A percentile compares a stretch with the other conserved stretches of the same genome.
phyloP scores from a whole-genome alignment of 2,113 vertebrate species.

The Callorhinus ursinus region DNA sequence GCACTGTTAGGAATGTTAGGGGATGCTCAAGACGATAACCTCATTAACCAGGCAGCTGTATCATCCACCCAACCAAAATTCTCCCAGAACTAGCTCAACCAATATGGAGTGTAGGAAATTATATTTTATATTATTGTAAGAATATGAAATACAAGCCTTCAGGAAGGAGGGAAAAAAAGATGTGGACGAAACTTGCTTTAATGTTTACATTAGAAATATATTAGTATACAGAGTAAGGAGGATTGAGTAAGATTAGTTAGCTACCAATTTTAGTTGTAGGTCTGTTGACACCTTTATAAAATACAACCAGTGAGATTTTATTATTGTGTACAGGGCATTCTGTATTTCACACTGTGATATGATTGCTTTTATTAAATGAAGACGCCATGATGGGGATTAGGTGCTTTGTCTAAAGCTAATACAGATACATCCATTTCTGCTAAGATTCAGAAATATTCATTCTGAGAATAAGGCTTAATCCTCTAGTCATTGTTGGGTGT shows the following conservation, averaged over 20 bases:
- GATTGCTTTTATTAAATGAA: constrained; percentile 30
- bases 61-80: background rate
- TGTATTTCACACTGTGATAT: background rate
- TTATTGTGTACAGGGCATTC: background rate
- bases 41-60: background rate
- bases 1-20: background rate
- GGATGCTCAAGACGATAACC: background rate
- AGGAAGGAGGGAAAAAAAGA: background rate
- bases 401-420: constrained; percentile 3
- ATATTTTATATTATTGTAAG: background rate
- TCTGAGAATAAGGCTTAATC: background rate
- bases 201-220: background rate
- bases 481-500: background rate
- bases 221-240: background rate
- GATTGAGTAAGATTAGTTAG: background rate
- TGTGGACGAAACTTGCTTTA: background rate
- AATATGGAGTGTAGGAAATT: background rate
- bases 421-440: background rate
- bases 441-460: constrained; percentile 47
- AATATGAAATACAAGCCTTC: background rate
- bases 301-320: background rate
- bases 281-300: background rate
- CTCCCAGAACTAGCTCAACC: background rate
- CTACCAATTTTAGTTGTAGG: background rate
- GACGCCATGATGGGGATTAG: background rate